Conservation (phyloP, 2,888 invertebrate genomes). For the Melolontha melolontha region DNA sequence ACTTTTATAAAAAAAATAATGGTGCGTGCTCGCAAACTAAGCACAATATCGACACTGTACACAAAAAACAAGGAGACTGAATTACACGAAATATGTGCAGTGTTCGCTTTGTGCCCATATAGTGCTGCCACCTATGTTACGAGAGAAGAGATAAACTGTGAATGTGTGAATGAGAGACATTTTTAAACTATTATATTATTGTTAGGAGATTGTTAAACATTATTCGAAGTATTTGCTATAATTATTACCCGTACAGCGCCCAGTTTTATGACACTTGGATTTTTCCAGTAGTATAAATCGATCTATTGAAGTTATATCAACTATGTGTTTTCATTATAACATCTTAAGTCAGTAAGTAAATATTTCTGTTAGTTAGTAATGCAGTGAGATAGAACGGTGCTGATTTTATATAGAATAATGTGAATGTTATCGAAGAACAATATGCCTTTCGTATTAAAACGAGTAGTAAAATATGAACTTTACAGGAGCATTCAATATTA, state of each 20-base stretch:
- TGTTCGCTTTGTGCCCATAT: slow-evolving; percentile 30
- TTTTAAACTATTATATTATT: slow-evolving; percentile 65
- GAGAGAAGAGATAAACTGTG: slow-evolving; percentile 37
- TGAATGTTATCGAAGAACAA: too few species aligned
- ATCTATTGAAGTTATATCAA: not conserved
- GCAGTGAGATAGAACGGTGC: too few species aligned
- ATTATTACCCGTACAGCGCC: slow-evolving; percentile 44
- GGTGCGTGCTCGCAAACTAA: slow-evolving; percentile 38
- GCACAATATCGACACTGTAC: slow-evolving; percentile 34
- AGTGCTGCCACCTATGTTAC: slow-evolving; percentile 41
- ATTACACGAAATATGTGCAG: slow-evolving; percentile 33
- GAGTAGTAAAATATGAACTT: too few species aligned
- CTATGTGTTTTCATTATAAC: not conserved
- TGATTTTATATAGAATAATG: too few species aligned
- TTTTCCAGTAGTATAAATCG: slow-evolving; percentile 7
- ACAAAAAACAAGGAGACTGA: slow-evolving; percentile 30
- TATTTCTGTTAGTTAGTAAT: too few species aligned
- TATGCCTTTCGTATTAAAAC: too few species aligned
- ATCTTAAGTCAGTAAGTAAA: not conserved
- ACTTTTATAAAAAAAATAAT: slow-evolving; percentile 27
- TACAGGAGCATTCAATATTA: too few species aligned
- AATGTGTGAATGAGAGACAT: slow-evolving; percentile 59
- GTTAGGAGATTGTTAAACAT: slow-evolving; percentile 66
- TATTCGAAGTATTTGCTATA: slow-evolving; percentile 53
- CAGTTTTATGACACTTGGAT: slow-evolving; percentile 37